These are phyloP conservation scores for Alviniconcha marisindica DNA, from an alignment of 1,140 invertebrate species.

Conservation along the genomic window DNA sequence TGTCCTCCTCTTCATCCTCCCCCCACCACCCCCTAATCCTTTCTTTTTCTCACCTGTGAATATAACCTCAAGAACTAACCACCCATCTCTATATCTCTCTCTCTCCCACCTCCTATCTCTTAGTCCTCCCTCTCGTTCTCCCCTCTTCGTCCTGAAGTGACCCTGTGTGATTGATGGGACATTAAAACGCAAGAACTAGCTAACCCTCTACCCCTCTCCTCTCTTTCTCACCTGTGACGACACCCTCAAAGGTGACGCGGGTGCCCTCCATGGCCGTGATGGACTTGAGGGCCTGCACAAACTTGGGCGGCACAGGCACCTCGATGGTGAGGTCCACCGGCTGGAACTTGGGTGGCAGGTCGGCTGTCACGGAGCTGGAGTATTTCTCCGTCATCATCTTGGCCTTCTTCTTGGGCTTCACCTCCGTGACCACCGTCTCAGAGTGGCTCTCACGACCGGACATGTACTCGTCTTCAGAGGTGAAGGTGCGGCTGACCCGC, in stretches of 20 bases:
- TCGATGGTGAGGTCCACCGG: constrained; percentile 72
- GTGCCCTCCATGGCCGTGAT: constrained; percentile 73
- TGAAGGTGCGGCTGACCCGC: constrained; percentile 59
- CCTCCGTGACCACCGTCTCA: constrained; percentile 63
- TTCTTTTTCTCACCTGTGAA: too few relatives aligned
- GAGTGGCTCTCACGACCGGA: constrained; percentile 56
- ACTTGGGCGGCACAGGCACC: constrained; percentile 85
- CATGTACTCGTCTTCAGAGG: constrained; percentile 55
- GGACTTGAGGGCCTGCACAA: constrained; percentile 83
- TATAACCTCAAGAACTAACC: too few relatives aligned
- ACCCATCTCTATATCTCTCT: too few relatives aligned
- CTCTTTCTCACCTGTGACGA: constrained; percentile 88
- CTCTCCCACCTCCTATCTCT: too few relatives aligned
- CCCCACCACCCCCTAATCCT: too few relatives aligned
- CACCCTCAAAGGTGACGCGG: constrained; percentile 96
- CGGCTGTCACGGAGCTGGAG: constrained; percentile 66
- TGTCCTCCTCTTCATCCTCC: too few relatives aligned
- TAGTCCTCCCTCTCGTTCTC: too few relatives aligned
- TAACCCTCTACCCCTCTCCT: too few relatives aligned
- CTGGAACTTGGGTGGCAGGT: constrained; percentile 69
- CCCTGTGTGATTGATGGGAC: too few relatives aligned
- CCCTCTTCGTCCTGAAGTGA: too few relatives aligned
- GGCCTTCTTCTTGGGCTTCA: constrained; percentile 56
- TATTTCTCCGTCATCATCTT: constrained; percentile 55
- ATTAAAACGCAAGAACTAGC: too few relatives aligned